Conservation (phyloP, 1,140 invertebrate genomes). For the Triops longicaudatus region DNA sequence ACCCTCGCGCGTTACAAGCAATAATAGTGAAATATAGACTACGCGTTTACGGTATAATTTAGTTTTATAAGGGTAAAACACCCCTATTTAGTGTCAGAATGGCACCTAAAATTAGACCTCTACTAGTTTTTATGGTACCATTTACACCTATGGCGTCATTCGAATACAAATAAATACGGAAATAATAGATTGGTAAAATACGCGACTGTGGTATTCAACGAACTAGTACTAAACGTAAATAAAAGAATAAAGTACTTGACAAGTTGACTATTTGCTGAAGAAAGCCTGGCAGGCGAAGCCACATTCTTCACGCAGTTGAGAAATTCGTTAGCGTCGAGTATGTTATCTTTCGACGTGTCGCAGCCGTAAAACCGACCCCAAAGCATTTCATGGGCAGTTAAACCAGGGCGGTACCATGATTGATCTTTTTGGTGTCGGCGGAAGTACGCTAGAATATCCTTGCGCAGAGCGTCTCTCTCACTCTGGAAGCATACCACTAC, state of each 20-base stretch:
- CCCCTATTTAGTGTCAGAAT: no score
- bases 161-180: no score
- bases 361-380: conserved; percentile 35
- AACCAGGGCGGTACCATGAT: conserved; percentile 32
- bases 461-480: conserved; percentile 33
- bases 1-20: no score
- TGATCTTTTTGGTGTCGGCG: conserved; percentile 30
- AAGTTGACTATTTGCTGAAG: conserved; percentile 24
- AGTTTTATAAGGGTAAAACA: no score
- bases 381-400: conserved; percentile 32
- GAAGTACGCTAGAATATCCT: conserved; percentile 32
- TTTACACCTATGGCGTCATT: no score
- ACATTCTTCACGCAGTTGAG: conserved; percentile 33
- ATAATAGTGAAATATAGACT: no score
- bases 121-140: no score
- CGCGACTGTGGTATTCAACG: no score
- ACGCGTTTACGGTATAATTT: no score
- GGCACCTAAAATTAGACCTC: no score
- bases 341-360: conserved; percentile 34
- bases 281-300: conserved; percentile 20
- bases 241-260: conserved; percentile 24
- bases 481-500: conserved; percentile 35
- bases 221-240: neutral
- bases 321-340: conserved; percentile 34
- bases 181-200: no score